These are phyloP conservation scores for Eurois occulta DNA, from an alignment of 2,888 invertebrate species.

Conservation along the genomic window DNA sequence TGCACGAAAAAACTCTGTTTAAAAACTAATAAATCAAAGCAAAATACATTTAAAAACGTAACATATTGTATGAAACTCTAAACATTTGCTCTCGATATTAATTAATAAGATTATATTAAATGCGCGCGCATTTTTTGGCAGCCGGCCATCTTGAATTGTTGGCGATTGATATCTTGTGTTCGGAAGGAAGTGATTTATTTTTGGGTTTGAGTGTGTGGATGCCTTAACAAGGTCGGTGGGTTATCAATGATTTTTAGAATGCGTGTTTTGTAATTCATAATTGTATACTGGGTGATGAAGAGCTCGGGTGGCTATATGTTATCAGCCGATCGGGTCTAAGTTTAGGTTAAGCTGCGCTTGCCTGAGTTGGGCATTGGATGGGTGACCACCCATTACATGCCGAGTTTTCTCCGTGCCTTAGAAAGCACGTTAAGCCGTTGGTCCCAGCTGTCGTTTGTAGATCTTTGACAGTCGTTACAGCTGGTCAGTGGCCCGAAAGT, in stretches of 20 bases:
- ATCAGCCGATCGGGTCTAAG: not conserved
- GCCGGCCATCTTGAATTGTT: conserved; percentile 57
- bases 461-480: not conserved
- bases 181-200: conserved; percentile 63
- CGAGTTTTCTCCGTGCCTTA: not conserved
- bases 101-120: conserved; percentile 61
- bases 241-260: conserved; percentile 10
- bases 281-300: not conserved
- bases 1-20: conserved; percentile 32
- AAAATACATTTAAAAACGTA: conserved; percentile 39
- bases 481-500: too few relatives aligned
- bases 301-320: not conserved
- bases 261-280: not conserved
- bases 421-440: not conserved
- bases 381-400: not conserved
- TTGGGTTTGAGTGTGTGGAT: conserved; percentile 36
- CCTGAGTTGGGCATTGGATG: not conserved
- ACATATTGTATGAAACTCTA: conserved; percentile 39
- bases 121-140: conserved; percentile 64
- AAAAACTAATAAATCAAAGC: conserved; percentile 55
- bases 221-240: conserved; percentile 45
- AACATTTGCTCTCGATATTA: conserved; percentile 61
- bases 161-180: conserved; percentile 54
- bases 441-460: not conserved
- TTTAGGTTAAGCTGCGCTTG: not conserved